Evolutionary conservation across 2,797 vertebrate species (phyloP).

Genomic region (Takifugu rubripes): DNA sequence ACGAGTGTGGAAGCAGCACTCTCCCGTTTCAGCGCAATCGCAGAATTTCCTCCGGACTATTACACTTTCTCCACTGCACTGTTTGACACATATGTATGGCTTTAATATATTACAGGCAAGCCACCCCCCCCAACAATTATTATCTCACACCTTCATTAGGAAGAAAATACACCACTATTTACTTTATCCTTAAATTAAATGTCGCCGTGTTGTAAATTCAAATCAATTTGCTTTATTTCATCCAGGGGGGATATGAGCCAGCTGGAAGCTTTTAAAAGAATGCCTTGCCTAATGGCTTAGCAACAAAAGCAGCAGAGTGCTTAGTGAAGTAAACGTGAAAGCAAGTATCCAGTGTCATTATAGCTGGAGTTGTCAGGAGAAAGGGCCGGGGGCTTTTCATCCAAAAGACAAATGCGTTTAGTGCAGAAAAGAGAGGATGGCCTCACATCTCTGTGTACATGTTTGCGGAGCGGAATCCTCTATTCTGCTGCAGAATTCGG

Average conservation of each 20-base stretch:
- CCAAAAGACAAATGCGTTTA: constrained; percentile 46
- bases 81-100: neutral
- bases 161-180: constrained; percentile 5
- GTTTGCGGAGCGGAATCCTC: constrained; percentile 32
- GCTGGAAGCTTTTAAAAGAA: constrained; percentile 34
- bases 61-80: neutral
- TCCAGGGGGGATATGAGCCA: constrained; percentile 18
- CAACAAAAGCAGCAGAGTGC: constrained; percentile 53
- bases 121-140: neutral
- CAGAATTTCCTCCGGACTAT: neutral
- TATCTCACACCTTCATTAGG: neutral
- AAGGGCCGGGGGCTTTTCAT: constrained; percentile 35
- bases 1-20: neutral
- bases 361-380: constrained; percentile 27
- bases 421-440: constrained; percentile 17
- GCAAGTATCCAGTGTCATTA: constrained; percentile 52
- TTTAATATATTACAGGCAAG: neutral
- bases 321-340: constrained; percentile 48
- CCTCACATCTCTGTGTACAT: constrained; percentile 29
- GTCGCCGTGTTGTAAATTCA: constrained; percentile 23
- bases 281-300: constrained; percentile 42
- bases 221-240: constrained; percentile 25
- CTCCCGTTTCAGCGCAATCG: neutral
- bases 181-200: constrained; percentile 11
- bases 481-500: constrained; percentile 26